These are phyloP conservation scores for Apamea crenata DNA, from an alignment of 2,888 invertebrate genomes.

Conservation along the genomic window DNA sequence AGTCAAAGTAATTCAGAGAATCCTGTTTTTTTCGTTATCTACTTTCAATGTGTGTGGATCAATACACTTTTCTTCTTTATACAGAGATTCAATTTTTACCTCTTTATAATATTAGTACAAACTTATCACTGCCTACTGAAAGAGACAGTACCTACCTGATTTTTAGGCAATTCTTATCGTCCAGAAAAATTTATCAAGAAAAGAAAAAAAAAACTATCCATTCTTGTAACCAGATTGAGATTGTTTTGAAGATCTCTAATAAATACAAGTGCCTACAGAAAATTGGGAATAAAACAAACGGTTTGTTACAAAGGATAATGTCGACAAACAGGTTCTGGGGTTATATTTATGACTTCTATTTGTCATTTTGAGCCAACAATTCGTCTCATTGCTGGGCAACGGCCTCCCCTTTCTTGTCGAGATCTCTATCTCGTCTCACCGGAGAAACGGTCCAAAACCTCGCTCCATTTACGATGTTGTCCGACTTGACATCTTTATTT, in stretches of 20 bases:
- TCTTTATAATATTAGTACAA: no score
- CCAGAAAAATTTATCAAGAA: not conserved
- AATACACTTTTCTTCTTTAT: no score
- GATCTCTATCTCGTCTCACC: constrained; percentile 65
- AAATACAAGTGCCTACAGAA: constrained; percentile 4
- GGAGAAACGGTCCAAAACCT: constrained; percentile 51
- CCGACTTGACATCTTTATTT: constrained; percentile 53
- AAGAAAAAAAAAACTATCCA: not conserved
- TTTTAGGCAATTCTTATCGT: not conserved
- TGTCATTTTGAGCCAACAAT: constrained; percentile 67
- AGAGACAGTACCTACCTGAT: not conserved
- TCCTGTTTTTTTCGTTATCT: no score
- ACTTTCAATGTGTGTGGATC: no score
- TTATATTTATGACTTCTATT: constrained; percentile 67
- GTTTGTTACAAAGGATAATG: constrained; percentile 43
- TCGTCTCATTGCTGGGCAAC: constrained; percentile 60
- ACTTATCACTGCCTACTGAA: not conserved
- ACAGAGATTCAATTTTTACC: no score
- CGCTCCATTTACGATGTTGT: constrained; percentile 49
- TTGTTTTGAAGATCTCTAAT: not conserved
- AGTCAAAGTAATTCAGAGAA: no score
- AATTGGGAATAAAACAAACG: constrained; percentile 25
- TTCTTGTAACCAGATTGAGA: not conserved
- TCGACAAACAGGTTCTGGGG: constrained; percentile 57
- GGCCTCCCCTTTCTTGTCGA: constrained; percentile 59